Evolutionary conservation across 2,113 vertebrate genomes (phyloP).

Genomic region (Tiliqua scincoides): DNA sequence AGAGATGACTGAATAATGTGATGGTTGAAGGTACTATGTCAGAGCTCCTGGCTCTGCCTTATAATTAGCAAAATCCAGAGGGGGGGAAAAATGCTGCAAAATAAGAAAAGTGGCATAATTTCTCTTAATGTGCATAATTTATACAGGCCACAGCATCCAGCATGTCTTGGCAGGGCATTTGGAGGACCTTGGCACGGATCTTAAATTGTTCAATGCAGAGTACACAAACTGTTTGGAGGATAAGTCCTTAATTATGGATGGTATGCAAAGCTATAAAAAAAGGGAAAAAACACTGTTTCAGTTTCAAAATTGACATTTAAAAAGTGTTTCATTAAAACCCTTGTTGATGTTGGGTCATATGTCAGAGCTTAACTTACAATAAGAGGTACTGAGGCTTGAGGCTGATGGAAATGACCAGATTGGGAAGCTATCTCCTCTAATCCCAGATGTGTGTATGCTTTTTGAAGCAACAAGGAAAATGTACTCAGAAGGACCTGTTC

Average conservation of each 20-base stretch:
- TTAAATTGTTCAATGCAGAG: neutral
- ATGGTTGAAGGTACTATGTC: too few species aligned
- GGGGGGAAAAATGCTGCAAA: too few species aligned
- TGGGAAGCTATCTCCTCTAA: neutral
- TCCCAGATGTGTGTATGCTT: neutral
- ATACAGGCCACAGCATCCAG: neutral
- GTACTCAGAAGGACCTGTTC: neutral
- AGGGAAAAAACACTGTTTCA: neutral
- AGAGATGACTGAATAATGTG: neutral
- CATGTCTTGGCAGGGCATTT: neutral
- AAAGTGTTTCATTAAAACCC: constrained; percentile 25
- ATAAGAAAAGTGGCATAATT: neutral
- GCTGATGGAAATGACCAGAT: neutral
- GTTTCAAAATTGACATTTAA: constrained; percentile 31
- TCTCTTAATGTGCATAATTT: neutral
- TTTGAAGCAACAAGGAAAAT: neutral
- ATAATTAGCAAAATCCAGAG: neutral
- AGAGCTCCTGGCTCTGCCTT: neutral
- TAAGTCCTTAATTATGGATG: neutral
- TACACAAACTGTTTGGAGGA: neutral
- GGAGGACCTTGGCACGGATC: neutral
- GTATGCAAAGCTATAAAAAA: neutral
- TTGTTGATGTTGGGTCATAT: neutral
- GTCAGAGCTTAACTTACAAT: neutral
- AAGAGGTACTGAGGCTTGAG: neutral